phyloP scores from a whole-genome alignment of 2,797 vertebrate species.

The Notolabrus celidotus region DNA sequence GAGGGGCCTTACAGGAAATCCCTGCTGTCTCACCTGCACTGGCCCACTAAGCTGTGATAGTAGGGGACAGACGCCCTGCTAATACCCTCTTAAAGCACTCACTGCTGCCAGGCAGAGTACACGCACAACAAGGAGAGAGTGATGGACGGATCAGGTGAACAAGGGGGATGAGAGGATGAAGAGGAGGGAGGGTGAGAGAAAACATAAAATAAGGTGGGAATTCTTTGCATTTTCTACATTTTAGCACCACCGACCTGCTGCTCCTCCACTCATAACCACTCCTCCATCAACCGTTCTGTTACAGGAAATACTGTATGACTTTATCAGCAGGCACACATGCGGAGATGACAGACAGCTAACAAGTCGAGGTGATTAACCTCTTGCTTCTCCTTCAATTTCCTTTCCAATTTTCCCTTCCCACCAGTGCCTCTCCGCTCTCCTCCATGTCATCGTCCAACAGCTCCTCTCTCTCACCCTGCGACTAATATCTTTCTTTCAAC shows the following conservation, averaged over 20 bases:
- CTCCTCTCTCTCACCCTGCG: constrained; percentile 21
- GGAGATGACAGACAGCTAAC: constrained; percentile 65
- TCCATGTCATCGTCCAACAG: constrained; percentile 40
- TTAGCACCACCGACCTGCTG: neutral
- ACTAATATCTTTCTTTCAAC: constrained; percentile 43
- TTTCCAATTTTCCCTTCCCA: constrained; percentile 52
- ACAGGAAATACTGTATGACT: constrained; percentile 39
- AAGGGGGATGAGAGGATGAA: constrained; percentile 33
- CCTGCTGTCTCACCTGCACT: constrained; percentile 78
- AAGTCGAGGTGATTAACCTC: constrained; percentile 63
- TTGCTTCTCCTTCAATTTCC: constrained; percentile 63
- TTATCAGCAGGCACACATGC: constrained; percentile 58
- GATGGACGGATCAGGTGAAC: constrained; percentile 34
- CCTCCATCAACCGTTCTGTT: constrained; percentile 28
- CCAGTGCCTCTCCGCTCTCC: constrained; percentile 14
- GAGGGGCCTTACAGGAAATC: constrained; percentile 81
- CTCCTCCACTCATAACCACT: constrained; percentile 10
- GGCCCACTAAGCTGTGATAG: constrained; percentile 75
- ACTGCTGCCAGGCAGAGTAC: constrained; percentile 42
- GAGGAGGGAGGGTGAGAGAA: constrained; percentile 29
- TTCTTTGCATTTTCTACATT: constrained; percentile 7
- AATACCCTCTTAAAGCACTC: constrained; percentile 75
- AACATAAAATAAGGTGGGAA: constrained; percentile 15
- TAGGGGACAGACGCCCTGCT: constrained; percentile 62
- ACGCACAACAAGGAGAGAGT: constrained; percentile 38